Conservation (phyloP, 2,888 invertebrate species). For the Eurytoma adleriae region DNA sequence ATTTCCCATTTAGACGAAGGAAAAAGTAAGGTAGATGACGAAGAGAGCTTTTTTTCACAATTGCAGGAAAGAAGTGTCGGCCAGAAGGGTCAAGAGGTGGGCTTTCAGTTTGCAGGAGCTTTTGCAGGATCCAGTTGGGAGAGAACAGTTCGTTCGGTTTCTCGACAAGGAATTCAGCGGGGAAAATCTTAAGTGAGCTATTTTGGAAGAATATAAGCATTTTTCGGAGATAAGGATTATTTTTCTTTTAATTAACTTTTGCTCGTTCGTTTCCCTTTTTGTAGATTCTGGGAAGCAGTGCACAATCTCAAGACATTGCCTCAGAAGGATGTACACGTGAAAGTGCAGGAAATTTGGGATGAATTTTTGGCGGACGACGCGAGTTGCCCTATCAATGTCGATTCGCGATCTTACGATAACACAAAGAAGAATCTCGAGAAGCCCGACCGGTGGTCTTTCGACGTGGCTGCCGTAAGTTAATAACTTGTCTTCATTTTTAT, state of each 20-base stretch:
- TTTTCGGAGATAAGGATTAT: not conserved
- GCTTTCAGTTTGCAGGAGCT: constrained; percentile 97
- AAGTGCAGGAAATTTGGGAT: constrained; percentile 92
- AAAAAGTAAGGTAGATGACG: no score
- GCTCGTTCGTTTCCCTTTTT: not conserved
- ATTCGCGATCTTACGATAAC: constrained; percentile 91
- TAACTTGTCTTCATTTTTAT: no score
- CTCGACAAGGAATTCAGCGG: constrained; percentile 99
- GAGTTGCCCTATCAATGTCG: constrained; percentile 97
- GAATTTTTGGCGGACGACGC: constrained; percentile 97
- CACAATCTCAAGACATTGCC: constrained; percentile 94
- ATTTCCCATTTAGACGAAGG: not conserved
- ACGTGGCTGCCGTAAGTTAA: constrained; percentile 92
- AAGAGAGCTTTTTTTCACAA: not conserved
- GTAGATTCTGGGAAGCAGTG: constrained; percentile 96
- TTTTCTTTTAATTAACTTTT: not conserved
- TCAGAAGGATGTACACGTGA: constrained; percentile 87
- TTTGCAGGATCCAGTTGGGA: constrained; percentile 94
- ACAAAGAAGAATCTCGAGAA: constrained; percentile 88
- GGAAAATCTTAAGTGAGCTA: constrained; percentile 94
- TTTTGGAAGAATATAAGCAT: constrained; percentile 38
- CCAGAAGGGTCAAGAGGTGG: constrained; percentile 96
- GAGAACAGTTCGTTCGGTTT: constrained; percentile 97
- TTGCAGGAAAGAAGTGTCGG: constrained; percentile 91
- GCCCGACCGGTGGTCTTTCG: constrained; percentile 96